Evolutionary conservation across 2,797 vertebrate genomes (phyloP), one percentile per base, ranked within the genome.

Genomic region (Anguilla marmorata): DNA sequence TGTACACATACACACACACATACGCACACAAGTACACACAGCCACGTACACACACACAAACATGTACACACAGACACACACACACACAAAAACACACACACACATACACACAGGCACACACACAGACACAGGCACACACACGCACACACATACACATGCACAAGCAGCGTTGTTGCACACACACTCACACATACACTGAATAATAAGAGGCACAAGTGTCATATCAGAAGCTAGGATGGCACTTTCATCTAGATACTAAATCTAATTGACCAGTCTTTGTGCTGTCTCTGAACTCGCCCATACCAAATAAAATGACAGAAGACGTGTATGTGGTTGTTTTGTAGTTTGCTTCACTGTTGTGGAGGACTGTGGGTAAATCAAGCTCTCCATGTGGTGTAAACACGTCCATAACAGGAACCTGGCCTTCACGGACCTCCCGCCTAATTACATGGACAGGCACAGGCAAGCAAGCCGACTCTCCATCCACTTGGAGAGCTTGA

Each of bases 331-430:
- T 21, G 6, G 27, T n/a, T 24, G 41, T 45, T 80, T 24, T 48
- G 76, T 50, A 9, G 79, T 50, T 50, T 82, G 79, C 50, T 50
- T n/a, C 45, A 82, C 6, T 63, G 54, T 37, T 63, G 24, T 63
- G 37, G 33, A 2, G 84, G 9, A 58, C 52, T 60, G 54, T 58
- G 54, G 84, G 5, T 85, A 60, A 85, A 60, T 85, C 33, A 66
- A 41, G 58, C 30, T 58, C 58, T 8, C 11, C 3, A 37, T 45
- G 58, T 45, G 84, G 30, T 21, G 27, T 50, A 85, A 63, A 63
- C 84, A 85, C 50, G 80, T 89, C 86, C 52, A 85, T 91, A 88
- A 90, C 58, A 50, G 52, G 84, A 89, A 86, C 69, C 30, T 41
- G 87, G 76, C 79, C 56, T 86, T 87, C 56, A 88, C 19, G 69